These are phyloP conservation scores for Habrosyne pyritoides DNA, from an alignment of 2,888 invertebrate genomes.

Conservation along the genomic window DNA sequence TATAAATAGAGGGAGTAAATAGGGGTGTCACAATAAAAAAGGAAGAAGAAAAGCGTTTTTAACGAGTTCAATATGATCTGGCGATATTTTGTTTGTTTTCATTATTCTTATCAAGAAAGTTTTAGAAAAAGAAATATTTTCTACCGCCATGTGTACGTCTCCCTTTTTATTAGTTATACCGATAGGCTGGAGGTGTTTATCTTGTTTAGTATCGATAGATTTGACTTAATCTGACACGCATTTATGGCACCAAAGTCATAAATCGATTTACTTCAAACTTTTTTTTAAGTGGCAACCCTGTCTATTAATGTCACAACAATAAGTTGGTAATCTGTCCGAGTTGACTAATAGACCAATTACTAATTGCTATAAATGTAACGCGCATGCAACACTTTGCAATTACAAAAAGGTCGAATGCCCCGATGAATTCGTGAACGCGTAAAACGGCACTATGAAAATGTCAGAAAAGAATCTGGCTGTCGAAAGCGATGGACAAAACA, in stretches of 20 bases:
- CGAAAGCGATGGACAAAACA: no score
- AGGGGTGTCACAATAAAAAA: not conserved
- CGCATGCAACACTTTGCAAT: not conserved
- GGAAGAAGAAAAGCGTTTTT: not conserved
- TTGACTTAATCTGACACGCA: no score
- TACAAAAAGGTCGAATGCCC: not conserved
- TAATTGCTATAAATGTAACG: not conserved
- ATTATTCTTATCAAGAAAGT: no score
- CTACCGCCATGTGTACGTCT: no score
- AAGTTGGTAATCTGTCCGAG: not conserved
- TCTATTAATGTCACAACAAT: not conserved
- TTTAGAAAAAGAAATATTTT: no score
- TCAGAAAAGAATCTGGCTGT: no score
- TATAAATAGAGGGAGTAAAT: not conserved
- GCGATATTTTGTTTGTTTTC: not conserved
- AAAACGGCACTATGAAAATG: not conserved
- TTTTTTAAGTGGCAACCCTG: not conserved
- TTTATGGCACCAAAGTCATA: no score
- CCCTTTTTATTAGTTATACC: no score
- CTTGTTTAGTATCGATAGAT: no score
- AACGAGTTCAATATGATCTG: not conserved
- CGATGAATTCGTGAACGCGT: not conserved
- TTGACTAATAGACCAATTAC: constrained; percentile 4
- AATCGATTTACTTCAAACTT: not conserved
- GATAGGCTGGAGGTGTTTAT: no score